Percentiles rank a stretch among this genome's conserved stretches.
phyloP scores from a whole-genome alignment of 2,888 invertebrate genomes.

The Abscondita cerata region DNA sequence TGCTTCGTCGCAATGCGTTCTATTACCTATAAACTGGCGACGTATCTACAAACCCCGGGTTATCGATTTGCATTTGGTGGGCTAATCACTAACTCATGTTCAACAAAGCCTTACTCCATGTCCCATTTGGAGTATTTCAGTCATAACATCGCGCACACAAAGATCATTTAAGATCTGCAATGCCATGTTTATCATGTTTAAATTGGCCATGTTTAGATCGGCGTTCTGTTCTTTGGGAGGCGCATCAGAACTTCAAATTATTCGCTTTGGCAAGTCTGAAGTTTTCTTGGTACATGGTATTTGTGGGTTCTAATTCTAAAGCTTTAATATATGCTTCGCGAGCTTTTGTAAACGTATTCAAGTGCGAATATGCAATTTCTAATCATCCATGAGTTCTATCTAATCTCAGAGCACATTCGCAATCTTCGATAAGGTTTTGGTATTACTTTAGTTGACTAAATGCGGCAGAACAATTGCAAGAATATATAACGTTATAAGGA shows the following conservation, averaged over 20 bases:
- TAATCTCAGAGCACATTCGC: constrained; percentile 84
- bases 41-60: constrained; percentile 86
- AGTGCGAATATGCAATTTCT: constrained; percentile 83
- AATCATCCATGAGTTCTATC: constrained; percentile 94
- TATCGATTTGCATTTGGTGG: constrained; percentile 79
- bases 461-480: constrained; percentile 97
- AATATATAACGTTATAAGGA: constrained; percentile 90
- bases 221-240: constrained; percentile 46
- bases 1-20: not conserved
- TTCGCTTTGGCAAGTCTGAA: constrained; percentile 75
- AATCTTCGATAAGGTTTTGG: constrained; percentile 86
- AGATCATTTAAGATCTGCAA: constrained; percentile 86
- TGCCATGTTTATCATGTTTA: constrained; percentile 84
- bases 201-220: constrained; percentile 77
- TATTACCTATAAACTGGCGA: constrained; percentile 42
- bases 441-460: constrained; percentile 88
- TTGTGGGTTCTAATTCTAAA: constrained; percentile 88
- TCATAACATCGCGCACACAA: constrained; percentile 75
- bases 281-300: constrained; percentile 89
- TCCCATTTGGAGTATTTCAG: constrained; percentile 52
- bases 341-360: constrained; percentile 85
- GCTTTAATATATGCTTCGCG: constrained; percentile 87
- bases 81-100: constrained; percentile 78
- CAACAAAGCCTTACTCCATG: constrained; percentile 49
- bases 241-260: not conserved